These are phyloP conservation scores for Drosophila melanosoma DNA, from an alignment of 2,888 invertebrate genomes.

Conservation along the genomic window DNA sequence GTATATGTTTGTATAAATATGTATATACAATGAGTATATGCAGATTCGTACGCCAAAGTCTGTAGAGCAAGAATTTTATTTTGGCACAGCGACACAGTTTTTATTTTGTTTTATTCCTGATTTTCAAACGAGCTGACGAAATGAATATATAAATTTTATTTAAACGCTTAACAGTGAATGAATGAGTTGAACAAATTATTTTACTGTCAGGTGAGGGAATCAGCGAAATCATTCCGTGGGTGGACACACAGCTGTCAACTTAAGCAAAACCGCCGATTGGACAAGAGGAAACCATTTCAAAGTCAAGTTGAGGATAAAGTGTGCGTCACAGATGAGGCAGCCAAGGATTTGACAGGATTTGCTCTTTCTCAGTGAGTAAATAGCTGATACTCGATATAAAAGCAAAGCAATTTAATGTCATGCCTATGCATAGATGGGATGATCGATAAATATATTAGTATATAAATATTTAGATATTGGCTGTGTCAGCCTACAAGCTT, in stretches of 20 bases:
- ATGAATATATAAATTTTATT: slow-evolving; percentile 66
- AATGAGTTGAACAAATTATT: slow-evolving; percentile 35
- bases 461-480: slow-evolving; percentile 21
- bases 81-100: slow-evolving; percentile 73
- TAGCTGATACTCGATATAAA: slow-evolving; percentile 43
- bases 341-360: slow-evolving; percentile 32
- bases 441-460: slow-evolving; percentile 25
- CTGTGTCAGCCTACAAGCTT: slow-evolving; percentile 48
- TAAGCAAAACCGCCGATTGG: slow-evolving; percentile 64
- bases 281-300: slow-evolving; percentile 62
- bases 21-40: slow-evolving; percentile 1
- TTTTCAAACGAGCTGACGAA: slow-evolving; percentile 30
- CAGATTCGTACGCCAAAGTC: slow-evolving; percentile 45
- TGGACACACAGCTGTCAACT: slow-evolving; percentile 69
- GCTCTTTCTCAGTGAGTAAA: slow-evolving; percentile 4
- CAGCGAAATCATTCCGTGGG: slow-evolving; percentile 44
- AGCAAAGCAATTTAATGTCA: not conserved
- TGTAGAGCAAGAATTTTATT: slow-evolving; percentile 71
- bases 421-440: slow-evolving; percentile 18
- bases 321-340: slow-evolving; percentile 32
- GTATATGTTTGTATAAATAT: not conserved
- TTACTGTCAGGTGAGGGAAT: slow-evolving; percentile 46
- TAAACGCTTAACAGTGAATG: slow-evolving; percentile 49
- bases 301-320: slow-evolving; percentile 41
- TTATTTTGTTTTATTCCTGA: slow-evolving; percentile 14